phyloP scores from a whole-genome alignment of 2,888 invertebrate genomes.

The Diadromus collaris region DNA sequence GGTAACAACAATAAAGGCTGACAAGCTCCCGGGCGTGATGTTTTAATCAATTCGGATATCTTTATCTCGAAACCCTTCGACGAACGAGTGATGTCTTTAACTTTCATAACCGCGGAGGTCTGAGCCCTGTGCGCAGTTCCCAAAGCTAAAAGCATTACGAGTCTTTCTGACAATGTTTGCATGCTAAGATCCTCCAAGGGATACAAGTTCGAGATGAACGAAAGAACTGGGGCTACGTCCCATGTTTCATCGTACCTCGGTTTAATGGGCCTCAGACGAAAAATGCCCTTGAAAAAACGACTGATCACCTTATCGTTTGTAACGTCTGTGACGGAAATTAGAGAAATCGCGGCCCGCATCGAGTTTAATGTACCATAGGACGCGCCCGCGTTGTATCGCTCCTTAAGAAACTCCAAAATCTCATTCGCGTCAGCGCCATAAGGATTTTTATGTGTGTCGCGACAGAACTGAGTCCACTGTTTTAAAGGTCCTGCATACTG shows the following conservation, averaged over 20 bases:
- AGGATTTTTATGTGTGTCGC: constrained; percentile 1
- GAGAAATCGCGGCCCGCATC: constrained; percentile 21
- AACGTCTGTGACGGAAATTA: constrained; percentile 17
- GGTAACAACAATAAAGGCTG: constrained; percentile 16
- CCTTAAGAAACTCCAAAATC: neutral
- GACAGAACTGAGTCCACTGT: constrained; percentile 35
- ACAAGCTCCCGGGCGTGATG: constrained; percentile 8
- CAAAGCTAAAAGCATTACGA: constrained; percentile 8
- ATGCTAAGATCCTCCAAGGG: constrained; percentile 4
- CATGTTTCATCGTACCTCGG: constrained; percentile 21
- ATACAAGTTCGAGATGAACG: neutral
- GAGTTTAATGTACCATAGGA: constrained; percentile 32
- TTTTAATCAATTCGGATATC: constrained; percentile 14
- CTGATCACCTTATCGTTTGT: neutral
- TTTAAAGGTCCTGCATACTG: constrained; percentile 36
- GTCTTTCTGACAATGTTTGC: constrained; percentile 8
- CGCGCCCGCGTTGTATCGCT: constrained; percentile 5
- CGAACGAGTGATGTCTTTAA: neutral
- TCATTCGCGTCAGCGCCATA: constrained; percentile 9
- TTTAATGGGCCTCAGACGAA: constrained; percentile 14
- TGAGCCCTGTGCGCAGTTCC: constrained; percentile 22
- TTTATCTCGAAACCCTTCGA: neutral
- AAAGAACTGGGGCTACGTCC: constrained; percentile 1
- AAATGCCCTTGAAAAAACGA: constrained; percentile 20
- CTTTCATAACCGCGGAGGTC: constrained; percentile 3